phyloP scores from a whole-genome alignment of 2,888 invertebrate genomes.

The Campoplex capitator region DNA sequence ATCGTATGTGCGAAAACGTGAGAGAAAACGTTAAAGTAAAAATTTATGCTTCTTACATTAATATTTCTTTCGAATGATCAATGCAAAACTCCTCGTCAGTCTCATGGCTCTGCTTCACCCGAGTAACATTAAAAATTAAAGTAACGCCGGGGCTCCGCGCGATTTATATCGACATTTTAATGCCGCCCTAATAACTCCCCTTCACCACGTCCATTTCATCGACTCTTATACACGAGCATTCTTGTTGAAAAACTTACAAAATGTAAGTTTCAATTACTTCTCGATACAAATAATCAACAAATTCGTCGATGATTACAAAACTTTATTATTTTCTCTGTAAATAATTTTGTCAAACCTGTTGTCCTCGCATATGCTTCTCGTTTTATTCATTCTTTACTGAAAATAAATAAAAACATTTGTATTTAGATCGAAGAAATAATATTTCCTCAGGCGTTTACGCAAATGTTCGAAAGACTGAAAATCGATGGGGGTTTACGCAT shows the following conservation, averaged over 20 bases:
- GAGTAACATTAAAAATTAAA: neutral
- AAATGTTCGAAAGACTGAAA: neutral
- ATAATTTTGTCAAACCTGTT: too few relatives aligned
- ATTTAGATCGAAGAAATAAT: neutral
- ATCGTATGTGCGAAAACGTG: neutral
- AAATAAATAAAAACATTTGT: too few relatives aligned
- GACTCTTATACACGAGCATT: neutral
- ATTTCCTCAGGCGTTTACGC: neutral
- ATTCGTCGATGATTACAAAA: neutral
- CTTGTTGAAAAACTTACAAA: neutral
- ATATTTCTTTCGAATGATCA: constrained; percentile 3
- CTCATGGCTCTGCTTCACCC: neutral
- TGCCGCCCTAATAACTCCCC: constrained; percentile 13
- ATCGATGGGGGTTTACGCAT: neutral
- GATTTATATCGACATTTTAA: constrained; percentile 10
- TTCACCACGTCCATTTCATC: constrained; percentile 1
- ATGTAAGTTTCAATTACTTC: neutral
- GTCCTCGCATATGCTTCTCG: too few relatives aligned
- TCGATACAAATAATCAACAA: neutral
- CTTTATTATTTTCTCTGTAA: neutral
- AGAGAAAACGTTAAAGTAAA: constrained; percentile 5
- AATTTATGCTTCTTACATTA: constrained; percentile 1
- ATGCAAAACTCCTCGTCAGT: neutral
- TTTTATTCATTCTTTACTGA: too few relatives aligned
- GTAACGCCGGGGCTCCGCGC: neutral